Conservation (phyloP, 2,113 vertebrate genomes). For the Boulengeromyrus knoepffleri region DNA sequence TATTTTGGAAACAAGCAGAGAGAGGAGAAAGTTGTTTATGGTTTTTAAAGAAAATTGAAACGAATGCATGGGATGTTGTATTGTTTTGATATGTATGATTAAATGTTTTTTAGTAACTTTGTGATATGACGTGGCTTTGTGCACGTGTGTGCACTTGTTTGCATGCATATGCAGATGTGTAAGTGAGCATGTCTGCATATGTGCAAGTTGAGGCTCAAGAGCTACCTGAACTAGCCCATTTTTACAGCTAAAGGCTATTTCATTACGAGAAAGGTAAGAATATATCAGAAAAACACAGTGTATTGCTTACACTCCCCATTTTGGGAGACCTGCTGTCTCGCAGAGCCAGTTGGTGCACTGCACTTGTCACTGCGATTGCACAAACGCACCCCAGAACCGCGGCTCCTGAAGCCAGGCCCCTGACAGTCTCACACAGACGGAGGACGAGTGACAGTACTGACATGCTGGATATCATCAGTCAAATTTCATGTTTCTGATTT, state of each 20-base stretch:
- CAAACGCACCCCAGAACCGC: neutral
- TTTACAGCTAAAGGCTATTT: neutral
- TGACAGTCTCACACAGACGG: neutral
- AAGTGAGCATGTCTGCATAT: neutral
- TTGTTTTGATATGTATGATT: neutral
- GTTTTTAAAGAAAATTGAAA: neutral
- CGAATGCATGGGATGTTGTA: neutral
- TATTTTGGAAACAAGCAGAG: neutral
- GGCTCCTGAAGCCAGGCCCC: neutral
- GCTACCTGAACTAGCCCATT: too few relatives aligned
- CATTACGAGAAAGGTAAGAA: neutral
- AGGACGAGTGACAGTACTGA: neutral
- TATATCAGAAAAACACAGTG: neutral
- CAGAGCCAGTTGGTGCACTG: neutral
- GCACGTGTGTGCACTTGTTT: neutral
- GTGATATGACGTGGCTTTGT: neutral
- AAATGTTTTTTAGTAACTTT: neutral
- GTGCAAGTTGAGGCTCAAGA: neutral
- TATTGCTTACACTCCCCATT: neutral
- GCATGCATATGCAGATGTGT: neutral
- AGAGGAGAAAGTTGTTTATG: neutral
- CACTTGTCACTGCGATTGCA: neutral
- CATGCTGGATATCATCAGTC: neutral
- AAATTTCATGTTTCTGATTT: neutral
- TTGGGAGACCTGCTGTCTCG: neutral